Evolutionary conservation across 2,888 invertebrate species (phyloP), one percentile per base, ranked within the genome.

Genomic region (Epistrophella euchroma): DNA sequence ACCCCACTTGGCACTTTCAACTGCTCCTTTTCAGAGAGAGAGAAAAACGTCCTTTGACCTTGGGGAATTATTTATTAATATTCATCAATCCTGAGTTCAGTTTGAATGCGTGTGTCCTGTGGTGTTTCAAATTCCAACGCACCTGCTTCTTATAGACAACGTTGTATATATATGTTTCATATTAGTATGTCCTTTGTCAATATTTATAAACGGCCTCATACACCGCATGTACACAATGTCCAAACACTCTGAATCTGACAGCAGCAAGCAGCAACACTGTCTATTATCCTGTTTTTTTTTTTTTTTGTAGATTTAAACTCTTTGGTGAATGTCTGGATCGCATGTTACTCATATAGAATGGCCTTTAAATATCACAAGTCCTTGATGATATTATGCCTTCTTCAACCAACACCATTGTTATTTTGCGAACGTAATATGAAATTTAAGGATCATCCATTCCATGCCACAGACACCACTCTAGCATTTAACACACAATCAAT

Each of bases 371-470:
- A 56, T 79, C 56, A 71, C 45, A 35, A 75, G 70, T 68, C 68
- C 78, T 73, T 45, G 28, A 68, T 52, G 37, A 15, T 68, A 68
- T 35, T 66, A 52, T 68, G 50, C 37, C 62, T 28, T n/a, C 47
- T 37, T 58, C 62, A 32, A 28, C 28, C 55, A 17, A 58, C 43
- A 43, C 45, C 56, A 56, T 43, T 50, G 28, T 62, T 72, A 71
- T 72, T 78, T 62, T 56, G 43, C 70, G 43, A 74, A 71, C 64
- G 58, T 76, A 58, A 76, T 74, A 71, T 58, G 70, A 71, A 84
- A 83, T 78, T 84, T 79, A 79, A 84, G 79, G 74, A 79, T 84
- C 79, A 79, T 84, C 62, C 70, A 84, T 79, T 84, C 62, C 70
- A 84, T 79, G 79, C 79, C 79, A 79, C 79, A 71, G 64, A 73